These are phyloP conservation scores for Hyaena hyaena DNA, from an alignment of 2,113 vertebrate genomes.

Conservation along the genomic window DNA sequence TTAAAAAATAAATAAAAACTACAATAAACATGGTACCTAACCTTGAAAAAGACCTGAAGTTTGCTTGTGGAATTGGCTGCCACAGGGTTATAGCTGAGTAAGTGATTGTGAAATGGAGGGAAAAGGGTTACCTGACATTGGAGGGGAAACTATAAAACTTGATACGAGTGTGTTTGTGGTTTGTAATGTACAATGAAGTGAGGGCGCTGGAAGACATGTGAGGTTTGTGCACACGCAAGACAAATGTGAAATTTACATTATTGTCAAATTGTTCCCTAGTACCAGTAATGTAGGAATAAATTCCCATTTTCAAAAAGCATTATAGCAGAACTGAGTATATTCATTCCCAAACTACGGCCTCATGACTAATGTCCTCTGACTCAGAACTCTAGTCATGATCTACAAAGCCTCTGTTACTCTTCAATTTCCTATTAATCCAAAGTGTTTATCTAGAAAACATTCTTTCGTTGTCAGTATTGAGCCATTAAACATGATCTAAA, in stretches of 20 bases:
- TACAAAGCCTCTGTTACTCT: not conserved
- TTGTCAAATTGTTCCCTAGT: not conserved
- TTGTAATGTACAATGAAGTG: not conserved
- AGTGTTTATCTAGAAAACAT: slow-evolving; percentile 2
- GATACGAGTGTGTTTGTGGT: not conserved
- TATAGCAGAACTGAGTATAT: not conserved
- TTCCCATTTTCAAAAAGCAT: slow-evolving; percentile 17
- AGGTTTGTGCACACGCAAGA: not conserved
- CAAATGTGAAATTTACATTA: not conserved
- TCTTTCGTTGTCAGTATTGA: not conserved
- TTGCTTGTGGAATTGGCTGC: not conserved
- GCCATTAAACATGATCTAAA: not conserved
- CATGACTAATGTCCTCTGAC: not conserved
- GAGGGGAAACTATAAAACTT: not conserved
- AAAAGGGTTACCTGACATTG: not conserved
- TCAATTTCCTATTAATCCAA: not conserved
- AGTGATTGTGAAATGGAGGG: not conserved
- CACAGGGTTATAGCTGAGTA: not conserved
- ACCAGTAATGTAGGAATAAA: not conserved
- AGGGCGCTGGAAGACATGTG: not conserved
- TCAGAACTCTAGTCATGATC: not conserved
- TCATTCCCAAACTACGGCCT: not conserved
- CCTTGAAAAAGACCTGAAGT: not conserved
- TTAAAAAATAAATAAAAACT: not conserved
- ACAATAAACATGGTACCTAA: not conserved